Evolutionary conservation across 2,113 vertebrate species (phyloP), one percentile per base, ranked within the genome.

Genomic region (Mesoclemmys tuberculata): DNA sequence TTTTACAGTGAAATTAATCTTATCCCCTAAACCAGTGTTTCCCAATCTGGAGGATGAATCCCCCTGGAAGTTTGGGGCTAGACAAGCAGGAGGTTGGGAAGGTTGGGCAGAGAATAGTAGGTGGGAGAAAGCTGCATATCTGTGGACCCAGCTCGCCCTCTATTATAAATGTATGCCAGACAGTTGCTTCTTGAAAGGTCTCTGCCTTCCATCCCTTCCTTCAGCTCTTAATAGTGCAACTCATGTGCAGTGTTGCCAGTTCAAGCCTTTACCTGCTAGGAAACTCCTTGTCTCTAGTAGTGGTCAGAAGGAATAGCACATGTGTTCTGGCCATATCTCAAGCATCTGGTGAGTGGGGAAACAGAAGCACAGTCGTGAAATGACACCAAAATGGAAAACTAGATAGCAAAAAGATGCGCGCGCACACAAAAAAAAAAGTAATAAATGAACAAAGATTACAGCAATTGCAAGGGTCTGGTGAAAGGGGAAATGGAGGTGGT

Each of bases 251-350:
- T 68, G 27, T 90, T 89, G 68, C 29, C 29, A 27, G 29, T 58
- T 58, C 56, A 58, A 10, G 27, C 24, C 10, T 58, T 29, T 58
- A 58, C 56, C 41, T 75, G 41, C 38, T 24, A 77, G 38, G 44
- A 24, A 44, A 46, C 74, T 27, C 38, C 46, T 77, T 74, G 2
- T 74, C 21, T 26, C 38, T 44, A 46, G 12, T 71, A 71, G n/a
- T 71, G 64, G 35, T 46, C 41, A 29, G 74, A 27, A 85, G 49
- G 94, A 94, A 93, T 96, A 95, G 84, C 95, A 84, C 78, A 87
- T 90, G 55, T 88, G 96, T 88, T 96, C 87, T 94, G 96, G 88
- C 18, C 90, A 46, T 44, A 26, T 19, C 41, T 75, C 41, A 75
- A 44, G 71, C 24, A 75, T 44, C 71, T 87, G 85, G 48, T 2